These are phyloP conservation scores for Cecidostiba fungosa DNA, from an alignment of 2,888 invertebrate species.

Conservation along the genomic window DNA sequence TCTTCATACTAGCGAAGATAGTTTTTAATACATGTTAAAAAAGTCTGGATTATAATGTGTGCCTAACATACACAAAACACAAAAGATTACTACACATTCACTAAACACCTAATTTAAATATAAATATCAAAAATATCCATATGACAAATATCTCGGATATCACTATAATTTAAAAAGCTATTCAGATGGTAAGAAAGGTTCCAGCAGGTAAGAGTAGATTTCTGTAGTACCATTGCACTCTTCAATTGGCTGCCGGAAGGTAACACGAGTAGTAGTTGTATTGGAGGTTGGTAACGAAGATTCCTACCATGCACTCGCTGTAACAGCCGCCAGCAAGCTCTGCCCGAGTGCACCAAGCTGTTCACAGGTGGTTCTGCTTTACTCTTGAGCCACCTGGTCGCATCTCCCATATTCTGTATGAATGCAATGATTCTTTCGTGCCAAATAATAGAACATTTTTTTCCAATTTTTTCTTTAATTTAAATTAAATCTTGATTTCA, in stretches of 20 bases:
- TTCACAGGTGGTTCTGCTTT: slow-evolving; percentile 47
- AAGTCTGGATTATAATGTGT: too few relatives aligned
- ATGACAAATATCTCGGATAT: neutral
- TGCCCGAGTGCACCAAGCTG: neutral
- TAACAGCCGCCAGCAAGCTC: neutral
- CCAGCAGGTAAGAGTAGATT: slow-evolving; percentile 20
- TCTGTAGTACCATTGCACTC: neutral
- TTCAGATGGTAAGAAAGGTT: slow-evolving; percentile 6
- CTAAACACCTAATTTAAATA: neutral
- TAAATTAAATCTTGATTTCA: too few relatives aligned
- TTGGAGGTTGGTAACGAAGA: slow-evolving; percentile 53
- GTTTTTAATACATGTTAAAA: too few relatives aligned
- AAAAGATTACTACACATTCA: too few relatives aligned
- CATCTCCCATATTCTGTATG: neutral
- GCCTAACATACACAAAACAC: too few relatives aligned
- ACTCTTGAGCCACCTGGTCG: neutral
- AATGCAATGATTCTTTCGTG: neutral
- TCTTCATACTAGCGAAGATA: too few relatives aligned
- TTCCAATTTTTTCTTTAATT: neutral
- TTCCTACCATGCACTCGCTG: slow-evolving; percentile 20
- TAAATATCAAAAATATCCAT: neutral
- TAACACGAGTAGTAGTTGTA: slow-evolving; percentile 29
- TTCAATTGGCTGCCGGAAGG: slow-evolving; percentile 18
- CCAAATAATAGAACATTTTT: too few relatives aligned
- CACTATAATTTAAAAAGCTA: neutral